phyloP scores from a whole-genome alignment of 2,888 invertebrate genomes.

The Nesidiocoris tenuis region DNA sequence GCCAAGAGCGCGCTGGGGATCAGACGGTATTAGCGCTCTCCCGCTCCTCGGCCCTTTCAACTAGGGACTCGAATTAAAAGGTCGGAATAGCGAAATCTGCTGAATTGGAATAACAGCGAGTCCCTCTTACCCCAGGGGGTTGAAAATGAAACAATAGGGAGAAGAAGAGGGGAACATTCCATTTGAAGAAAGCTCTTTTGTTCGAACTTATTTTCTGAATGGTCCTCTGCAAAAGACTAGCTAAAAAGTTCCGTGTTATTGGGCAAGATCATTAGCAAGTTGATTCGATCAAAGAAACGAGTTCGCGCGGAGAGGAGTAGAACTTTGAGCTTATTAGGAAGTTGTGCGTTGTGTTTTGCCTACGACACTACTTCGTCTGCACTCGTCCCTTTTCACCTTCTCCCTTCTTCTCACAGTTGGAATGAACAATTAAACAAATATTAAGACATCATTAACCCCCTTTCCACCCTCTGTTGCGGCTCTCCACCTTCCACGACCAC shows the following conservation, averaged over 20 bases:
- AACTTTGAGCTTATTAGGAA: constrained; percentile 32
- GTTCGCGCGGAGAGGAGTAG: not conserved
- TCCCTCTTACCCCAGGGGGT: not conserved
- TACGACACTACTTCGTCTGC: constrained; percentile 11
- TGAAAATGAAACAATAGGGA: not conserved
- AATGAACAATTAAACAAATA: constrained; percentile 42
- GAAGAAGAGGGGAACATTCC: not conserved
- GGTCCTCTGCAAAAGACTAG: constrained; percentile 15
- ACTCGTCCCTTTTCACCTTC: constrained; percentile 5
- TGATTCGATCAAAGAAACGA: constrained; percentile 37
- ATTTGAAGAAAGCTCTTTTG: constrained; percentile 6
- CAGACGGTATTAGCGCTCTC: not conserved
- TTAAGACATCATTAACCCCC: constrained; percentile 40
- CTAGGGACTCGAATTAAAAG: not conserved
- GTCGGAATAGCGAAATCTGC: not conserved
- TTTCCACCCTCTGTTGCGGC: not conserved
- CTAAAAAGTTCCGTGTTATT: constrained; percentile 18
- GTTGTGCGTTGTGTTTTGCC: not conserved
- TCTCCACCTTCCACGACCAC: too few species aligned
- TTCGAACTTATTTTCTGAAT: constrained; percentile 21
- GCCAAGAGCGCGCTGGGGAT: not conserved
- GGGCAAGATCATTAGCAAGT: constrained; percentile 33
- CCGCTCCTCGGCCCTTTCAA: not conserved
- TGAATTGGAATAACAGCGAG: not conserved
- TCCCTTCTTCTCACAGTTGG: constrained; percentile 5